These are phyloP conservation scores for Elanus axillaris DNA, from an alignment of 2,113 vertebrate genomes.

Conservation along the genomic window DNA sequence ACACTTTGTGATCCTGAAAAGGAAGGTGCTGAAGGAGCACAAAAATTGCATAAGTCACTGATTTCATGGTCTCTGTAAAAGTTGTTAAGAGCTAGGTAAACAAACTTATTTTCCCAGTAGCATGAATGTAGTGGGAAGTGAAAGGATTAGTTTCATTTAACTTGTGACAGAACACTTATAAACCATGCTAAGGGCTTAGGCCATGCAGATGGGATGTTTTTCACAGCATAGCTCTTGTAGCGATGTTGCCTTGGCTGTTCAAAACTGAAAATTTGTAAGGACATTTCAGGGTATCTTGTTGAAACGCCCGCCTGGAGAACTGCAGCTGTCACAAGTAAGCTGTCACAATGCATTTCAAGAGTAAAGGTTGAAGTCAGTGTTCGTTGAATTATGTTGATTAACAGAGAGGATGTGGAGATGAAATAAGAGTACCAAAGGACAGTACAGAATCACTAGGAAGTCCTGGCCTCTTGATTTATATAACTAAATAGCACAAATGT, in stretches of 20 bases:
- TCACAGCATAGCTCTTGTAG: neutral
- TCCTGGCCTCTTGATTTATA: neutral
- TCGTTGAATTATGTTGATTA: neutral
- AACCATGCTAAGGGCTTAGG: neutral
- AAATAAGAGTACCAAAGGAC: neutral
- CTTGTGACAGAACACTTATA: neutral
- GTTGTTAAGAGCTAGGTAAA: slow-evolving; percentile 42
- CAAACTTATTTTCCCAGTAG: slow-evolving; percentile 19
- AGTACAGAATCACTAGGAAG: neutral
- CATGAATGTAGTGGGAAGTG: neutral
- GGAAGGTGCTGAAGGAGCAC: slow-evolving; percentile 7
- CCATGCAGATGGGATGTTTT: neutral
- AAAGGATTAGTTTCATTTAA: slow-evolving; percentile 38
- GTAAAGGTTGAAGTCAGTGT: neutral
- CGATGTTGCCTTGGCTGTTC: neutral
- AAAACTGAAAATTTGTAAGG: neutral
- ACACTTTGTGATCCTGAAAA: neutral
- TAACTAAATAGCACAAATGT: neutral
- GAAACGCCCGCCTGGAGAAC: neutral
- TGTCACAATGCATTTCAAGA: neutral
- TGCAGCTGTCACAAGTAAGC: neutral
- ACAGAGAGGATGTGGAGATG: neutral
- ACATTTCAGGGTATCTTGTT: neutral
- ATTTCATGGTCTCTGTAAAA: slow-evolving; percentile 30
- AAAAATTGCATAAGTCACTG: slow-evolving; percentile 7